Percentiles rank a stretch among this genome's conserved stretches.
Evolutionary conservation across 2,113 vertebrate species (phyloP).

Genomic region (Petromus typicus): DNA sequence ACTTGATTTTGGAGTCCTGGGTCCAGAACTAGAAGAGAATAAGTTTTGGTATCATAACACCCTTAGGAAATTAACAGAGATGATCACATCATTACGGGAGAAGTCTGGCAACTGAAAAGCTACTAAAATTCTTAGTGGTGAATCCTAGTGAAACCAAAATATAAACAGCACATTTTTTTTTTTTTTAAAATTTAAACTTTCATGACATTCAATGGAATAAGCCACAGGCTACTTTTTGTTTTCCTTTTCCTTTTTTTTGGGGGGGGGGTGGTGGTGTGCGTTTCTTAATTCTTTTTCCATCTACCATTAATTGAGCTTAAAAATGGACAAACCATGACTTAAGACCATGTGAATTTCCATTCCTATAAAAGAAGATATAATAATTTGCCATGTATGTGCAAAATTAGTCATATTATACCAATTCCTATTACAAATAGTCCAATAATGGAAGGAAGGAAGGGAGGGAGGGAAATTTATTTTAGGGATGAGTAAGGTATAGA

Average conservation of each 20-base stretch:
- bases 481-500: neutral
- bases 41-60: neutral
- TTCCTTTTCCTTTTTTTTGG: neutral
- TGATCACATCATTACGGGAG: neutral
- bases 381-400: neutral
- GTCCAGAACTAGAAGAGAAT: neutral
- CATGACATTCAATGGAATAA: neutral
- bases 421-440: neutral
- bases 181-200: slow-evolving; percentile 24
- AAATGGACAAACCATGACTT: slow-evolving; percentile 17
- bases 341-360: neutral
- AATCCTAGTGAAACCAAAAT: slow-evolving; percentile 26
- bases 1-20: neutral
- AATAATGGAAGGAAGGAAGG: neutral
- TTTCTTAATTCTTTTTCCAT: slow-evolving; percentile 27
- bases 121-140: slow-evolving; percentile 1
- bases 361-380: slow-evolving; percentile 15
- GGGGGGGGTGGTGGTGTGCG: too few relatives aligned
- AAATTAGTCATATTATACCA: slow-evolving; percentile 33
- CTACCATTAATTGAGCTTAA: slow-evolving; percentile 1
- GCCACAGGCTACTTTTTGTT: neutral
- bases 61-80: slow-evolving; percentile 1
- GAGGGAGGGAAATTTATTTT: neutral
- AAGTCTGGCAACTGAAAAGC: neutral
- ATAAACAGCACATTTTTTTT: neutral